Percentiles rank a stretch among this genome's conserved stretches.
Evolutionary conservation across 2,113 vertebrate species (phyloP).

Genomic region (Nibea albiflora): DNA sequence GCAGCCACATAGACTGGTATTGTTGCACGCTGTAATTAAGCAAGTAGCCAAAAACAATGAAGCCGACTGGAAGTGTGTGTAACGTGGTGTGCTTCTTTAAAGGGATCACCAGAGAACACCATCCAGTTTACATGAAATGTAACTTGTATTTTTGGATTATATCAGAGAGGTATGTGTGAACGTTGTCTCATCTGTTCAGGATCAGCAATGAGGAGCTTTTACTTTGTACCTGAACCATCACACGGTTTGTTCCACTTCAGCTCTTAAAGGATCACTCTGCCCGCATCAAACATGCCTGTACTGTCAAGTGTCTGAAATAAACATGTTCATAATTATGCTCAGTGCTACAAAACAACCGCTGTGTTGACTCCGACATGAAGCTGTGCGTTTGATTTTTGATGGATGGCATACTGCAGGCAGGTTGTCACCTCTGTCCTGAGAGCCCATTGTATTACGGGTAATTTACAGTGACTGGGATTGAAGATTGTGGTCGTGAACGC

Average conservation of each 20-base stretch:
- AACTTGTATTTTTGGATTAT: neutral
- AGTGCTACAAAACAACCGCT: neutral
- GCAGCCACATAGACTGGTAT: neutral
- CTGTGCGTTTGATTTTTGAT: neutral
- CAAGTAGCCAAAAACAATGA: neutral
- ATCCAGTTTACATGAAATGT: neutral
- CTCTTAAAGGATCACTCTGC: neutral
- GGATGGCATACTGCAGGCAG: no score
- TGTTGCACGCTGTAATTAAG: neutral
- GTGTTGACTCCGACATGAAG: neutral
- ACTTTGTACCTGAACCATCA: neutral
- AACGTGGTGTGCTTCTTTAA: neutral
- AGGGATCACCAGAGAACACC: neutral
- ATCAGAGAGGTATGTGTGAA: neutral
- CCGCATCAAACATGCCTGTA: slow-evolving; percentile 12
- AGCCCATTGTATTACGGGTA: no score
- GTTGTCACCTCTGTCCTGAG: no score
- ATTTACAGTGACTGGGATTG: no score
- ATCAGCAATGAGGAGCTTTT: neutral
- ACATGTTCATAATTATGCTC: slow-evolving; percentile 5
- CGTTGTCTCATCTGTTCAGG: neutral
- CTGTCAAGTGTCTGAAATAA: slow-evolving; percentile 47
- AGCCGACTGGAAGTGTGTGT: neutral
- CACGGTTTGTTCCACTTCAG: neutral
- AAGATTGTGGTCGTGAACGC: no score